These are phyloP conservation scores for Pollimyrus isidori DNA, from an alignment of 2,113 vertebrate species.

Conservation along the genomic window DNA sequence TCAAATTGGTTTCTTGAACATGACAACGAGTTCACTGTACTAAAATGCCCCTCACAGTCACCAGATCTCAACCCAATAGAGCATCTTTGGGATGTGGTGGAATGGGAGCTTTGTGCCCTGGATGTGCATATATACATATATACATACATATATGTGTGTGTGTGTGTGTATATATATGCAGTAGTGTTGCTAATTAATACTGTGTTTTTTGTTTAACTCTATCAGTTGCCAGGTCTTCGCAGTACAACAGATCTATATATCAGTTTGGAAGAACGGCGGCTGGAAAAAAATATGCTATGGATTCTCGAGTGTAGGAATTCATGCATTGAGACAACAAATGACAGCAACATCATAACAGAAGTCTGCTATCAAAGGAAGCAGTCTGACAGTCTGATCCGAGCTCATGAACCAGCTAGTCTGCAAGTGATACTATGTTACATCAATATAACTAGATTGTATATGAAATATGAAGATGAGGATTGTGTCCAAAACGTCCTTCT, in stretches of 20 bases:
- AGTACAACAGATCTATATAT: conserved; percentile 20
- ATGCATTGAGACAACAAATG: neutral
- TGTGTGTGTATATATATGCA: neutral
- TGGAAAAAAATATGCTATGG: conserved; percentile 49
- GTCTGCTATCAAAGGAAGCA: neutral
- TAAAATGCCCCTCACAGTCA: no score
- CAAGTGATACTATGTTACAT: neutral
- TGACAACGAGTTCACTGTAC: no score
- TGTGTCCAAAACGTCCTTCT: neutral
- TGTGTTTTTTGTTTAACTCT: neutral
- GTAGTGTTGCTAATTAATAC: neutral
- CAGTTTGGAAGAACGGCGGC: conserved; percentile 23
- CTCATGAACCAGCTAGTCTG: neutral
- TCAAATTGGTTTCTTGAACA: no score
- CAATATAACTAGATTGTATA: neutral
- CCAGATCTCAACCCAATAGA: no score
- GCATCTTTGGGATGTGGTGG: no score
- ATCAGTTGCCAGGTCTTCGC: conserved; percentile 29
- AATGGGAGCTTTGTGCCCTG: no score
- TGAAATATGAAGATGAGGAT: neutral
- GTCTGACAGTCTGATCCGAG: neutral
- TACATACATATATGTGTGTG: no score
- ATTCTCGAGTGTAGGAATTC: conserved; percentile 42
- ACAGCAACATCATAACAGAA: neutral
- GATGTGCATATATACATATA: no score